Evolutionary conservation across 1,140 invertebrate species (phyloP), one percentile per base, ranked within the genome.

Genomic region (Magallana angulata): DNA sequence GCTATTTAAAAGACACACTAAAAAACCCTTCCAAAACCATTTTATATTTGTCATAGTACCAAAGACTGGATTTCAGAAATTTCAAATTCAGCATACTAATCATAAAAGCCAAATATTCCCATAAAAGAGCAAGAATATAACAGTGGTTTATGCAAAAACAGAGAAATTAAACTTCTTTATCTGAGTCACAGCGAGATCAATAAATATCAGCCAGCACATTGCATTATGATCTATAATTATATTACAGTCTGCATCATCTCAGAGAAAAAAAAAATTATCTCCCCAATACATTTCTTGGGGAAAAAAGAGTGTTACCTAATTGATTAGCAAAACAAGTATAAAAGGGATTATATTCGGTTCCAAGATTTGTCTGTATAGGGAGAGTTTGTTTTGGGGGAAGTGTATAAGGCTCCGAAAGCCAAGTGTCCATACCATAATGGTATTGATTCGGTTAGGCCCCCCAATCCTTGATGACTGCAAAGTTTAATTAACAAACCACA

Each of bases 401-500:
- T 24, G 24, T 5, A 48, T 3, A 30, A 30, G 18, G 24, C 30
- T 76, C 68, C 14, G 36, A 76, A 76, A 30, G 68, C 68, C 36
- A 30, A 30, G 68, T 76, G 68, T 30, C 24, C 36, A 76, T 76
- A 12, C 68, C 68, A 76, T 30, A 30, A 9, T 24, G 36, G 24
- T 76, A 76, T 76, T 76, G 68, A 76, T 76, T 30, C 68, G 30
- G 68, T 12, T 9, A 76, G 68, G 12, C 68, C 24, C 14, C 68
- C 14, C 68, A 5, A 76, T 76, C 68, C 68, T 76, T 76, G 68
- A 76, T 76, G 68, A 76, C 24, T 76, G 68, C 68, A 76, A 76
- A 76, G 68, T 76, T 76, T 76, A 76, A 76, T 76, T 76, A 76
- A 76, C 68, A 76, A 76, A 30, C 68, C 68, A 30, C 68, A 76